Percentiles rank a stretch among this genome's conserved stretches.
phyloP scores from a whole-genome alignment of 1,140 invertebrate genomes.

The Platorchestia sp. region DNA sequence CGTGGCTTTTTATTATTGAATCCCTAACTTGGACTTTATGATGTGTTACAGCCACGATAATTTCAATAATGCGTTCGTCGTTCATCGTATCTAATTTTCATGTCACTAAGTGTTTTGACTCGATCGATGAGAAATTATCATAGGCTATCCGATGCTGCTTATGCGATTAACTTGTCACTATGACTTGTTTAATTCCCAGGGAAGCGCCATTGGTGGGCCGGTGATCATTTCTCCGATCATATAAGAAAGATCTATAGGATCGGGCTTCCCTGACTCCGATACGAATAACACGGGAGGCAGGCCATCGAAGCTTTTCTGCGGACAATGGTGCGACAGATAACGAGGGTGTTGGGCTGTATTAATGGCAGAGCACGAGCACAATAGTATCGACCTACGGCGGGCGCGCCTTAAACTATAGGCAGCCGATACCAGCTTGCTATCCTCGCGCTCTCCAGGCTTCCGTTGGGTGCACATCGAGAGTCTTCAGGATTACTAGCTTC shows the following conservation, averaged over 20 bases:
- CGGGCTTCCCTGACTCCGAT: not conserved
- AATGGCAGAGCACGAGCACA: conserved; percentile 1
- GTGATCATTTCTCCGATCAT: conserved; percentile 7
- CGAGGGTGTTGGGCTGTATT: conserved; percentile 30
- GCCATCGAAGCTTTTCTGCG: conserved; percentile 3
- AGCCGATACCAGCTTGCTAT: conserved; percentile 26
- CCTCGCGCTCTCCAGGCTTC: not conserved
- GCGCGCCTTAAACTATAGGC: conserved; percentile 25
- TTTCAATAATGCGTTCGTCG: not conserved
- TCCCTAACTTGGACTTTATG: too few species aligned
- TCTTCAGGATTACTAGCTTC: not conserved
- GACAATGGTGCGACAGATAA: conserved; percentile 6
- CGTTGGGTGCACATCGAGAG: not conserved
- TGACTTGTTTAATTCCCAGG: not conserved
- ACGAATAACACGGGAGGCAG: not conserved
- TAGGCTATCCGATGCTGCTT: not conserved
- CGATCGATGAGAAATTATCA: not conserved
- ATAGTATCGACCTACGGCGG: conserved; percentile 17
- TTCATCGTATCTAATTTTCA: not conserved
- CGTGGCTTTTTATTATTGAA: too few species aligned
- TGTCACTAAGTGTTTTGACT: not conserved
- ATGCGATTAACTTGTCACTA: conserved; percentile 1
- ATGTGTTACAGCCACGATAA: not conserved
- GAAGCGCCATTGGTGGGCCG: not conserved
- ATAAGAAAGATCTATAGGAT: not conserved